Evolutionary conservation across 92 coral and sea anemone genomes (phyloP).

Genomic region (Isaurus tuberculatus): DNA sequence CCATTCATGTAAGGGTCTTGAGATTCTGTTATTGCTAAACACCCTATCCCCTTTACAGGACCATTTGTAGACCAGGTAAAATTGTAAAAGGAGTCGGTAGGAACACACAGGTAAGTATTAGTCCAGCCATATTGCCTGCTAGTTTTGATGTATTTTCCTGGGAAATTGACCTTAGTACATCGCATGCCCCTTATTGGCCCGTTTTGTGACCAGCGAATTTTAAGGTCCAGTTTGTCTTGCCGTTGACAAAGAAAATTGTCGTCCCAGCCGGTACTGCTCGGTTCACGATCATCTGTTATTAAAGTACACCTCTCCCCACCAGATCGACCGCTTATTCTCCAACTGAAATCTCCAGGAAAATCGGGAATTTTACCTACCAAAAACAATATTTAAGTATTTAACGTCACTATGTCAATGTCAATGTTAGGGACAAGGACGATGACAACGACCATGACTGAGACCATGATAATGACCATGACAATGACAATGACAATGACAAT

Average conservation of each 20-base stretch:
- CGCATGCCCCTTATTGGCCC: conserved; percentile 45
- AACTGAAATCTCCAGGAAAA: conserved; percentile 85
- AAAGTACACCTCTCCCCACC: conserved; percentile 54
- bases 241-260: conserved; percentile 78
- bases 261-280: conserved; percentile 60
- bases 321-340: conserved; percentile 58
- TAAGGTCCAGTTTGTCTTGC: conserved; percentile 60
- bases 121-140: conserved; percentile 63
- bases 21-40: conserved; percentile 76
- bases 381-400: neutral
- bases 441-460: neutral
- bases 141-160: conserved; percentile 21
- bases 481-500: neutral
- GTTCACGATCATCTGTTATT: conserved; percentile 62
- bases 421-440: neutral
- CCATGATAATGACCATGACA: too few relatives aligned
- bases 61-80: conserved; percentile 71
- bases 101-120: conserved; percentile 75
- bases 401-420: too few relatives aligned
- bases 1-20: conserved; percentile 56
- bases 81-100: conserved; percentile 70
- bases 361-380: conserved; percentile 66
- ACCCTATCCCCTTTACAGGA: conserved; percentile 44
- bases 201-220: conserved; percentile 71
- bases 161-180: conserved; percentile 18